Evolutionary conservation across 2,113 vertebrate genomes (phyloP).

Genomic region (Crotophaga sulcirostris): DNA sequence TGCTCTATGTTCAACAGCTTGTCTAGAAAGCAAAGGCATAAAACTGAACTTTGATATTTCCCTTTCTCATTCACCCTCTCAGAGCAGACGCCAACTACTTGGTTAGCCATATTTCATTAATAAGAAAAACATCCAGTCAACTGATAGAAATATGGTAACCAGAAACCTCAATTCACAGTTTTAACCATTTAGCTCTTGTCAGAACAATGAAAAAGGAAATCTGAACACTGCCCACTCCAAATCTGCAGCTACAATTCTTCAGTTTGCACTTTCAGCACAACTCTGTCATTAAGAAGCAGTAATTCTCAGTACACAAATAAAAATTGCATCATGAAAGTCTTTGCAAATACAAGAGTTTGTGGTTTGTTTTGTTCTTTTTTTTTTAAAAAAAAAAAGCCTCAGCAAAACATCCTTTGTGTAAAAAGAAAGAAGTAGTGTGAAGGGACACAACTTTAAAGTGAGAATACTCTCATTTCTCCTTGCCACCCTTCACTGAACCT

Average conservation of each 20-base stretch:
- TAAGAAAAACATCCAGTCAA: background rate
- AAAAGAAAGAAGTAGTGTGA: background rate
- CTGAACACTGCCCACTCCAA: background rate
- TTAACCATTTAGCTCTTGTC: background rate
- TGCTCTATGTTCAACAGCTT: background rate
- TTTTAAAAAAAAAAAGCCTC: background rate
- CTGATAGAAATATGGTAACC: background rate
- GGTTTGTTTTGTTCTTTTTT: too few relatives aligned
- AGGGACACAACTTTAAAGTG: rapidly evolving
- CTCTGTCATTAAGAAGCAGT: background rate
- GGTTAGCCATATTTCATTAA: background rate
- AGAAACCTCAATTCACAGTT: background rate
- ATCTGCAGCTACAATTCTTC: background rate
- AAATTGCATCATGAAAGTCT: background rate
- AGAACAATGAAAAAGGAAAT: background rate
- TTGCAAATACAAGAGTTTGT: background rate
- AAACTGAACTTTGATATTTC: background rate
- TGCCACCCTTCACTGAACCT: rapidly evolving
- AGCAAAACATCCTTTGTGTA: background rate
- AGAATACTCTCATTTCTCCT: background rate
- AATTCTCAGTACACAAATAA: background rate
- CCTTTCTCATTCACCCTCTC: background rate
- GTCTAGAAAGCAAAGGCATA: background rate
- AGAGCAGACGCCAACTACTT: background rate
- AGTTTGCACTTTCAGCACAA: background rate